A percentile compares a stretch with the other conserved stretches of the same genome.
These are phyloP conservation scores for Protophormia terraenovae DNA, from an alignment of 2,888 invertebrate genomes.

Conservation along the genomic window DNA sequence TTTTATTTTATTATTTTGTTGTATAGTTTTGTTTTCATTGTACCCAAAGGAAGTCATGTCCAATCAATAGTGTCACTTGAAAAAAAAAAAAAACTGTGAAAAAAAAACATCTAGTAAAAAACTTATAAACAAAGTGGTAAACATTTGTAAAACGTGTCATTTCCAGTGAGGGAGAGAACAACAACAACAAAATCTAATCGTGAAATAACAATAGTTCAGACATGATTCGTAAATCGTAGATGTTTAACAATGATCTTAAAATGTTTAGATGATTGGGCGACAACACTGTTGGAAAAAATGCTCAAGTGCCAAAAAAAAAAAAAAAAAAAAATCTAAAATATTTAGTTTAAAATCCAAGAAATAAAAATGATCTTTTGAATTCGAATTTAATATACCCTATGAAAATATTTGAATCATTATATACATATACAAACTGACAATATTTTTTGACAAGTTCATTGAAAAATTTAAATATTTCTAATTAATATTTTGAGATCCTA, in stretches of 20 bases:
- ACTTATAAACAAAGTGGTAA: slow-evolving; percentile 56
- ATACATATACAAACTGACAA: no score
- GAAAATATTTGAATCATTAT: no score
- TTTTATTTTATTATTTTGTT: not conserved
- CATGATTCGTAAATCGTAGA: slow-evolving; percentile 52
- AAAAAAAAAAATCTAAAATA: not conserved
- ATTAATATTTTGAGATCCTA: no score
- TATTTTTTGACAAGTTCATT: no score
- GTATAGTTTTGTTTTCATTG: slow-evolving; percentile 1
- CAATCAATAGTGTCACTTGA: slow-evolving; percentile 54
- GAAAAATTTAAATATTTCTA: no score
- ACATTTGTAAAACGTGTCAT: slow-evolving; percentile 67
- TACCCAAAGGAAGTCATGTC: slow-evolving; percentile 56
- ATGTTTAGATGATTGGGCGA: slow-evolving; percentile 21
- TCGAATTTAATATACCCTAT: not conserved
- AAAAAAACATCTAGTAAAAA: slow-evolving; percentile 19
- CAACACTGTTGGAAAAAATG: not conserved
- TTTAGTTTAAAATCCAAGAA: not conserved
- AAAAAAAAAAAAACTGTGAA: not conserved
- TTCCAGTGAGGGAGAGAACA: slow-evolving; percentile 38
- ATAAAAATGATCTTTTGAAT: not conserved
- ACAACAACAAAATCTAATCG: slow-evolving; percentile 56
- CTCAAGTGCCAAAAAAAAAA: not conserved
- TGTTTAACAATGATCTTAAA: slow-evolving; percentile 36
- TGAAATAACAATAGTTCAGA: slow-evolving; percentile 67